Conservation (phyloP, 2,797 vertebrate genomes). For the Apogon hyalosoma region DNA sequence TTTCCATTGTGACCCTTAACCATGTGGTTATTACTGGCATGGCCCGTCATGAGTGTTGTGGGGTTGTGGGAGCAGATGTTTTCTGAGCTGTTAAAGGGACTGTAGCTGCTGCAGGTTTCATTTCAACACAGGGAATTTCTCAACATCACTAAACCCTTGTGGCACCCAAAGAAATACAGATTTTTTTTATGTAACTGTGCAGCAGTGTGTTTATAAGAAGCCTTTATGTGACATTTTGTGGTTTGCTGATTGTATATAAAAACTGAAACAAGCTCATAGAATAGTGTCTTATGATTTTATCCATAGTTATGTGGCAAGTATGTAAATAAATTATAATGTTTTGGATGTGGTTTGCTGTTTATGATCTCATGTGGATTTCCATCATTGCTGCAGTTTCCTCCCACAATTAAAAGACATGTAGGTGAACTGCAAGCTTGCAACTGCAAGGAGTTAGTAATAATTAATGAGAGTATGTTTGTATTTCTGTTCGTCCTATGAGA, state of each 20-base stretch:
- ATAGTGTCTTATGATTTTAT: too few species aligned
- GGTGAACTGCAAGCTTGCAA: neutral
- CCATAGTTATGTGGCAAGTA: neutral
- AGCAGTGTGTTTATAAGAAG: neutral
- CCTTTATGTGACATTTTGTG: too few species aligned
- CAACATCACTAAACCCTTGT: constrained; percentile 40
- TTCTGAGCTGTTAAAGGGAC: constrained; percentile 14
- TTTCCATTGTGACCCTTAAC: constrained; percentile 9
- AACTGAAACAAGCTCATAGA: too few species aligned
- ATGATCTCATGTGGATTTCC: constrained; percentile 9
- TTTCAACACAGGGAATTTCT: constrained; percentile 37
- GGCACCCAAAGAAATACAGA: constrained; percentile 17
- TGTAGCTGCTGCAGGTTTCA: constrained; percentile 39
- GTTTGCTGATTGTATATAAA: too few species aligned
- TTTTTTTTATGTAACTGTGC: constrained; percentile 12
- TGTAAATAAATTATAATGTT: neutral
- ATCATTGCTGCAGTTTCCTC: constrained; percentile 4
- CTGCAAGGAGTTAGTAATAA: neutral
- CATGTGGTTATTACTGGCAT: constrained; percentile 3
- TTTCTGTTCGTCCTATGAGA: neutral
- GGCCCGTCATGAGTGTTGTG: constrained; percentile 22
- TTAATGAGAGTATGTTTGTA: constrained; percentile 11
- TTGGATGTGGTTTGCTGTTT: neutral
- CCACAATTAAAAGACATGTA: constrained; percentile 5
- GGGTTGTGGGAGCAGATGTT: constrained; percentile 19